A percentile compares a stretch with the other conserved stretches of the same genome.
These are phyloP conservation scores for Conopomorpha cramerella DNA, from an alignment of 1,140 invertebrate species.

Conservation along the genomic window DNA sequence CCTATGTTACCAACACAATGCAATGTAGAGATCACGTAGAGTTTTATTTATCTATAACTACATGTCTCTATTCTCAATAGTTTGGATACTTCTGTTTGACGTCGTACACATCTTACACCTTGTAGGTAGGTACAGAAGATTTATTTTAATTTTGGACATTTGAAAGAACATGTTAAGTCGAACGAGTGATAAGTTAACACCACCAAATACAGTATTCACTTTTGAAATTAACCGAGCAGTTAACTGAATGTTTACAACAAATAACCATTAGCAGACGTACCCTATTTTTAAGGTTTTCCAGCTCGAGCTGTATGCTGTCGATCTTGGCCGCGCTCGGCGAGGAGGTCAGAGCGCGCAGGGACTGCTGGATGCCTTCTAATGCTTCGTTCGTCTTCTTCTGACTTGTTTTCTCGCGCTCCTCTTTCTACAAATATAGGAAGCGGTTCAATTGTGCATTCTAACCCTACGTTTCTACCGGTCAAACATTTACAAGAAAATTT, in stretches of 20 bases:
- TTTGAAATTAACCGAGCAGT: no score
- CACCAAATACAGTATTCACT: no score
- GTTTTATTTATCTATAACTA: no score
- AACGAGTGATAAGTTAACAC: background rate
- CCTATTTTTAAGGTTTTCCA: conserved; percentile 59
- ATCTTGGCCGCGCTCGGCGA: conserved; percentile 59
- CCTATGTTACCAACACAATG: no score
- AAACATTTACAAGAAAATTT: no score
- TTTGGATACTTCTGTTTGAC: no score
- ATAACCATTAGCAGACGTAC: conserved; percentile 37
- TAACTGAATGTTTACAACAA: conserved; percentile 1
- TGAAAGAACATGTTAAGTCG: background rate
- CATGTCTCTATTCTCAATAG: no score
- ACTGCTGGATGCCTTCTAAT: conserved; percentile 68
- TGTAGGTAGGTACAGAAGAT: no score
- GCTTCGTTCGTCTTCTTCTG: conserved; percentile 70
- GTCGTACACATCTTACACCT: no score
- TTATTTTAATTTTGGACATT: background rate
- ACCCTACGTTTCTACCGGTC: no score
- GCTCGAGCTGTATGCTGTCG: conserved; percentile 55
- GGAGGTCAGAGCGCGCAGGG: conserved; percentile 59
- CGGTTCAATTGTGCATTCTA: background rate
- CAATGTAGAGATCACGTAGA: no score
- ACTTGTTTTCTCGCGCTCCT: conserved; percentile 69
- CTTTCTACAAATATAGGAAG: conserved; percentile 51